Evolutionary conservation across 2,888 invertebrate genomes (phyloP).

Genomic region (Callyntrura guangdongensis): DNA sequence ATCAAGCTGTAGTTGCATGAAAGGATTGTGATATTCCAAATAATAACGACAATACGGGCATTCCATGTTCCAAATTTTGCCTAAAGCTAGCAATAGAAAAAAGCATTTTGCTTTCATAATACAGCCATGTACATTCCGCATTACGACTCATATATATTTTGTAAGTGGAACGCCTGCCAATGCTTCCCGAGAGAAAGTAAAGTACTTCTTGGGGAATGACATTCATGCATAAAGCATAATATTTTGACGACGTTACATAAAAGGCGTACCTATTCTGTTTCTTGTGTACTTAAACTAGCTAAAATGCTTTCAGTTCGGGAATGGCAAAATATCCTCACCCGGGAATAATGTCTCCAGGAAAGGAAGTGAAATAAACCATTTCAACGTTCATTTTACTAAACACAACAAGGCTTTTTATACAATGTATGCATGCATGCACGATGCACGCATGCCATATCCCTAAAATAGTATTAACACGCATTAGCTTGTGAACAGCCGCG

Average conservation of each 20-base stretch:
- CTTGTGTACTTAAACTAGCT: background rate
- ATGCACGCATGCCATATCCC: background rate
- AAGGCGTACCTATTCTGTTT: background rate
- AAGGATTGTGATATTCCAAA: background rate
- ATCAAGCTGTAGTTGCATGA: background rate
- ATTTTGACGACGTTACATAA: background rate
- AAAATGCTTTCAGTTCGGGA: background rate
- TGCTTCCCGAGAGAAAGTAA: constrained; percentile 78
- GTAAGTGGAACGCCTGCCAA: constrained; percentile 64
- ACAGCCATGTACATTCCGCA: background rate
- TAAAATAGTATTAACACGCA: constrained; percentile 10
- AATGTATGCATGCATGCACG: background rate
- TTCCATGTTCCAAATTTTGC: no score
- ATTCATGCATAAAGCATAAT: constrained; percentile 69
- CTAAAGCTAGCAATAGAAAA: background rate
- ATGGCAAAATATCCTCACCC: background rate
- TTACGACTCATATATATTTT: background rate
- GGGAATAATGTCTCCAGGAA: background rate
- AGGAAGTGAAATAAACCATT: background rate
- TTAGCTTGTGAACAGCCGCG: background rate
- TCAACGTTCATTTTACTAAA: background rate
- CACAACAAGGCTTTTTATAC: background rate
- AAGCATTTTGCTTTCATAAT: background rate
- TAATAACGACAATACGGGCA: no score
- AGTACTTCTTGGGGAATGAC: constrained; percentile 76